A percentile compares a stretch with the other conserved stretches of the same genome.
phyloP scores from a whole-genome alignment of 2,888 invertebrate species.

The Brassicogethes aeneus region DNA sequence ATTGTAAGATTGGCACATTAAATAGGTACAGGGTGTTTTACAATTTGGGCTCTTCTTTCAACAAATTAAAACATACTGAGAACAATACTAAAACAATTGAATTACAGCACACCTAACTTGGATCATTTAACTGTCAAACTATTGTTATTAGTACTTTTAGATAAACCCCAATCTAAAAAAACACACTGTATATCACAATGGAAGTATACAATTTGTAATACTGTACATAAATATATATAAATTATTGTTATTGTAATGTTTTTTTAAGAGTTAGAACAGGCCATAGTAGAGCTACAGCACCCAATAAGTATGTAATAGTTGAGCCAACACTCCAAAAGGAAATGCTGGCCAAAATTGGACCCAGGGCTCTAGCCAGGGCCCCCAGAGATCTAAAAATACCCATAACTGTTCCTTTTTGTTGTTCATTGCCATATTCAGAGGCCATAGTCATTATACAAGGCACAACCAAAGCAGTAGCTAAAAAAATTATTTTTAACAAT shows the following conservation, averaged over 20 bases:
- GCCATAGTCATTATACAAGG: conserved; percentile 91
- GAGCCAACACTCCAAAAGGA: conserved; percentile 92
- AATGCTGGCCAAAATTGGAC: conserved; percentile 80
- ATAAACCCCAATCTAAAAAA: too few relatives aligned
- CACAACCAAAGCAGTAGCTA: conserved; percentile 86
- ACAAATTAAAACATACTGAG: too few relatives aligned
- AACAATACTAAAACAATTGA: too few relatives aligned
- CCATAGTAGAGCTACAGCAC: conserved; percentile 64
- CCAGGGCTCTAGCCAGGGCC: conserved; percentile 84
- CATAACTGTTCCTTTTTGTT: conserved; percentile 86
- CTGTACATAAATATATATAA: too few relatives aligned
- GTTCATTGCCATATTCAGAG: conserved; percentile 69
- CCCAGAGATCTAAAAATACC: conserved; percentile 93
- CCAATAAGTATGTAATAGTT: conserved; percentile 68
- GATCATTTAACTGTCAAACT: too few relatives aligned
- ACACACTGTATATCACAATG: too few relatives aligned
- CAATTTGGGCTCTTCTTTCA: too few relatives aligned
- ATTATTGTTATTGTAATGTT: conserved; percentile 8
- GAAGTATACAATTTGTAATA: too few relatives aligned
- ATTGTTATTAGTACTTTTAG: too few relatives aligned
- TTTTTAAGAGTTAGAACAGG: conserved; percentile 54
- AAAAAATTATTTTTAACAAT: conserved; percentile 17
- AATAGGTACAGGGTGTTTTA: too few relatives aligned
- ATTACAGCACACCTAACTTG: too few relatives aligned
- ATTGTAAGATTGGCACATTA: too few relatives aligned